Evolutionary conservation across 2,888 invertebrate genomes (phyloP).

Genomic region (Stratiomys singularior): DNA sequence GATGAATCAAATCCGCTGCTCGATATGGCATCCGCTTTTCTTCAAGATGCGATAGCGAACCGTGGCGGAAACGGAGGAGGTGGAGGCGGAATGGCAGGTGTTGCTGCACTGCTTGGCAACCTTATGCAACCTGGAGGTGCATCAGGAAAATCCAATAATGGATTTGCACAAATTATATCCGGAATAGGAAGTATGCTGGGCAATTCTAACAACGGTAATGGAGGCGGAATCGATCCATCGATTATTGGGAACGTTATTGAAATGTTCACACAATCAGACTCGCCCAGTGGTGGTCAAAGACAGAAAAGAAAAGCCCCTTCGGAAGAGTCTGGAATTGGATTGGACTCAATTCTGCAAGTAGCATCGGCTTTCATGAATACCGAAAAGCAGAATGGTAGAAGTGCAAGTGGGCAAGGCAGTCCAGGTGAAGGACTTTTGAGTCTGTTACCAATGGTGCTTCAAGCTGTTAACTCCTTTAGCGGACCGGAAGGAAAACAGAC

Average conservation of each 20-base stretch:
- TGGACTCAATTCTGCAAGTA: slow-evolving; percentile 68
- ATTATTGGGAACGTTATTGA: slow-evolving; percentile 71
- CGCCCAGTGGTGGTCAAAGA: slow-evolving; percentile 51
- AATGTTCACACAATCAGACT: slow-evolving; percentile 65
- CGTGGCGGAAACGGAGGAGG: slow-evolving; percentile 64
- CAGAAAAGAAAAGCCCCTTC: slow-evolving; percentile 54
- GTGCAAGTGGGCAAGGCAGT: slow-evolving; percentile 54
- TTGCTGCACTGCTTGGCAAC: slow-evolving; percentile 73
- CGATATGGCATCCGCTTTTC: slow-evolving; percentile 75
- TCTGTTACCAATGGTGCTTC: slow-evolving; percentile 75
- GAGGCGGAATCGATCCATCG: slow-evolving; percentile 69
- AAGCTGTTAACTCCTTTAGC: slow-evolving; percentile 71
- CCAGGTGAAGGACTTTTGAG: slow-evolving; percentile 65
- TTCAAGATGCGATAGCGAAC: slow-evolving; percentile 70
- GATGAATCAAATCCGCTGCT: slow-evolving; percentile 72
- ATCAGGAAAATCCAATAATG: slow-evolving; percentile 57
- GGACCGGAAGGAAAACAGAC: slow-evolving; percentile 72
- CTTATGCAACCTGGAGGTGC: slow-evolving; percentile 71
- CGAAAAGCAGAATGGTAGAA: slow-evolving; percentile 56
- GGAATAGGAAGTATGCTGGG: slow-evolving; percentile 63
- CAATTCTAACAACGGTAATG: slow-evolving; percentile 62
- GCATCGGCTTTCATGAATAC: slow-evolving; percentile 70
- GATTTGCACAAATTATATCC: slow-evolving; percentile 63
- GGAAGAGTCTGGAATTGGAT: slow-evolving; percentile 66
- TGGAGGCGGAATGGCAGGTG: slow-evolving; percentile 64